Percentiles rank a stretch among this genome's conserved stretches.
phyloP scores from a whole-genome alignment of 2,888 invertebrate species.

The Epinotia brunnichana region DNA sequence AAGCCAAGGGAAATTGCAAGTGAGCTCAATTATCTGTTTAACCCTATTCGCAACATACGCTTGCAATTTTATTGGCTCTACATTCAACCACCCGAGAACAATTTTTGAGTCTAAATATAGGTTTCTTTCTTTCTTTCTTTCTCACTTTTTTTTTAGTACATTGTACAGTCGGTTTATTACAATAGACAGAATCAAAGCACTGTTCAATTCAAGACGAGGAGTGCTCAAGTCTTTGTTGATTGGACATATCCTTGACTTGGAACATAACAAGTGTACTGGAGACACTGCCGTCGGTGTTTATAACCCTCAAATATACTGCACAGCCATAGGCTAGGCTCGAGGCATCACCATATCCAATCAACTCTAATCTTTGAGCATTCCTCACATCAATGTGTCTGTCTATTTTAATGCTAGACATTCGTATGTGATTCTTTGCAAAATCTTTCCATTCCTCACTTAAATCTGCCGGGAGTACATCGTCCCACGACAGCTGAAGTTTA shows the following conservation, averaged over 20 bases:
- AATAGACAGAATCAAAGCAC: constrained; percentile 26
- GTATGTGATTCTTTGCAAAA: neutral
- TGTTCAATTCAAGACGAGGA: constrained; percentile 41
- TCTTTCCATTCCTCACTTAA: constrained; percentile 8
- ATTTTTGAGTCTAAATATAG: constrained; percentile 43
- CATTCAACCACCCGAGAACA: constrained; percentile 40
- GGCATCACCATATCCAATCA: constrained; percentile 23
- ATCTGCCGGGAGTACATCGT: neutral
- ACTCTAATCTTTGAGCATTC: constrained; percentile 2
- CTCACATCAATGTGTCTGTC: constrained; percentile 11
- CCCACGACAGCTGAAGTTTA: constrained; percentile 20
- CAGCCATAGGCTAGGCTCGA: constrained; percentile 37
- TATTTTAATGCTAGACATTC: constrained; percentile 13
- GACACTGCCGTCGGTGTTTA: neutral
- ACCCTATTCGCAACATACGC: constrained; percentile 44
- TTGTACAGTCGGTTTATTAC: constrained; percentile 13
- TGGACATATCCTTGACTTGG: constrained; percentile 41
- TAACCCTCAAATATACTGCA: constrained; percentile 34
- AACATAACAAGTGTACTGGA: constrained; percentile 33
- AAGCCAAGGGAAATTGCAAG: constrained; percentile 33
- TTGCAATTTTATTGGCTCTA: constrained; percentile 24
- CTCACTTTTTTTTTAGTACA: constrained; percentile 14
- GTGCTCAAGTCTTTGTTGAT: constrained; percentile 18
- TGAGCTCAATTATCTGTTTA: constrained; percentile 28
- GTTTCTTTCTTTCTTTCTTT: constrained; percentile 16